Evolutionary conservation across 2,888 invertebrate genomes (phyloP), one percentile per base, ranked within the genome.

Genomic region (Idaea biselata): DNA sequence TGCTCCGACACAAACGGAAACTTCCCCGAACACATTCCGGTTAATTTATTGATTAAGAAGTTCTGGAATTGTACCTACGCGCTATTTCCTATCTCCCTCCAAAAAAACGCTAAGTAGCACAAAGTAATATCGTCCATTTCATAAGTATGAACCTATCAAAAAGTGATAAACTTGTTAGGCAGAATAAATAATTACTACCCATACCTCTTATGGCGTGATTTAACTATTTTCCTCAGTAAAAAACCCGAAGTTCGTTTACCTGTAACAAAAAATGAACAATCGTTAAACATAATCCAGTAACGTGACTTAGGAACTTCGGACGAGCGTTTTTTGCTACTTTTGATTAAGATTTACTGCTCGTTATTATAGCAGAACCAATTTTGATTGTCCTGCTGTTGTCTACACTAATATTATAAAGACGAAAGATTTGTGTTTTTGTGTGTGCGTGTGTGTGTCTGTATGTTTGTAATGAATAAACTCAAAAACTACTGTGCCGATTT

Each of bases 221-320:
- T 67, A 60, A 64, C 58, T 31, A 44, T 44, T 44, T 44, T 17
- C 16, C 16, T 55, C 16, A n/a, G 55, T 56, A 44, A 17, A 68
- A 72, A 70, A 72, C 70, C 58, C 53, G 54, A 68, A 71, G 68
- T 71, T 72, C 72, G 64, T 67, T 74, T 74, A 74, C 74, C 74
- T 74, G 74, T 53, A 73, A 73, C 73, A 74, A 74, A 73, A 70
- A 73, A 67, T 53, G 61, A 60, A 71, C 70, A 72, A 71, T 72
- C 60, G 63, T 67, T 63, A 66, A 63, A 65, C 66, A 69, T 65
- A 60, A 66, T 65, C 64, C 66, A 61, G 58, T 59, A 60, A 58
- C 59, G 61, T 63, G 56, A 64, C 63, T 58, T 58, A 57, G 55
- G 61, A 69, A 71, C 44, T 64, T 65, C 64, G 61, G 68, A 69